Evolutionary conservation across 2,888 invertebrate species (phyloP).

Genomic region (Drosophila yooni): DNA sequence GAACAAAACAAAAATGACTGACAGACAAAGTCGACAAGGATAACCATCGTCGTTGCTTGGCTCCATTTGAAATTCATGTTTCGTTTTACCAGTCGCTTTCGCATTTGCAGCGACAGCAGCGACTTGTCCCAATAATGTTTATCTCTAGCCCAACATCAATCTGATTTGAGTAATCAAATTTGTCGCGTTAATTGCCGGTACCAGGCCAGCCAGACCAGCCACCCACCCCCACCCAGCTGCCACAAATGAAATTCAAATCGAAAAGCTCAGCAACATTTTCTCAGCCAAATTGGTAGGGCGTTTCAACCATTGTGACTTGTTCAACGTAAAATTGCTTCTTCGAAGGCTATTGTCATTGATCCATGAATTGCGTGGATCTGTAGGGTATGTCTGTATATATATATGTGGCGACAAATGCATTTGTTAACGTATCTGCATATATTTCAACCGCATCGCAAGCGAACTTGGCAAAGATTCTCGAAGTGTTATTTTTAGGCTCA

Average conservation of each 20-base stretch:
- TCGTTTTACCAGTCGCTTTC: not conserved
- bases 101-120: not conserved
- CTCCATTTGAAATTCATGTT: constrained; percentile 64
- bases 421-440: not conserved
- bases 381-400: not conserved
- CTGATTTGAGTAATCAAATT: constrained; percentile 38
- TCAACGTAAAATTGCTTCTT: not conserved
- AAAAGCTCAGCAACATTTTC: constrained; percentile 1
- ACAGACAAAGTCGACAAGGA: constrained; percentile 30
- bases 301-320: not conserved
- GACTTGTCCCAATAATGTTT: constrained; percentile 11
- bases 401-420: not conserved
- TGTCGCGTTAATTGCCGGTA: constrained; percentile 35
- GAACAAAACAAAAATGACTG: not conserved
- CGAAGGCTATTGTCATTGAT: not conserved
- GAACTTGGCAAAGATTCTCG: not conserved
- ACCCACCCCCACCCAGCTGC: not conserved
- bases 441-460: not conserved
- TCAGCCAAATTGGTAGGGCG: not conserved
- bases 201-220: not conserved
- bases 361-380: not conserved
- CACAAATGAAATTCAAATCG: constrained; percentile 11
- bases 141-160: constrained; percentile 21
- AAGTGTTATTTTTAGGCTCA: not conserved
- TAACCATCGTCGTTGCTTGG: constrained; percentile 25